Base-by-base conservation (phyloP, 2,888 invertebrate genomes). In the Drosophila monieri region DNA sequence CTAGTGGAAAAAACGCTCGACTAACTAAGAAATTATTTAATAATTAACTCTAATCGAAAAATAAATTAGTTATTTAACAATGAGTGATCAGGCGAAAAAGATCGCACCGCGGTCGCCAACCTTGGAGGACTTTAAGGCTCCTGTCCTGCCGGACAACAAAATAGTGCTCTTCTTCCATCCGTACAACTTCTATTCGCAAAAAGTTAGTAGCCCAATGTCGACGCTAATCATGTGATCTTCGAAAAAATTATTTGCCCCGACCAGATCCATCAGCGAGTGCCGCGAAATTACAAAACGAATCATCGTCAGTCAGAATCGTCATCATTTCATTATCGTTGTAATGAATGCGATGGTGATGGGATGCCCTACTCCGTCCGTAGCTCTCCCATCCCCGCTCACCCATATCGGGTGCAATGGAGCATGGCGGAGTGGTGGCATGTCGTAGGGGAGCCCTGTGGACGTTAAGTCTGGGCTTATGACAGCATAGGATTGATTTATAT, bases 161-260 rank as follows among this genome's bases (percentile, higher is more conserved):
- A 91, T 94, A 65, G 91, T 93, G 73, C 91, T 95, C 3, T 95
- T 95, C 88, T 94, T 94, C 84, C 94, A 95, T 91, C 94, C 94
- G 71, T 95, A 95, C 90, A 95, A 95, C 78, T 95, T 94, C 90
- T 95, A 95, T 89, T 95, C 95, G 35, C 95, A 95, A 93, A 95
- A 95, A 94, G 95, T 95, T 93, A 90, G 90, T 76, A 44, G 15
- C 15, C 32, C 21, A 12, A 12, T 21, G 18, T 9, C 35, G 39
- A 25, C 46, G 3, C 39, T 48, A 62, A 67, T 66, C 62, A 75
- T 66, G 61, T 74, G 71, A 71, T 67, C 47, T 64, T 12, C 27
- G 46, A 47, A 47, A 27, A 49, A 60, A 56, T 23, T 48, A 43
- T 53, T 59, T 62, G 41, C 53, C 30, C 9, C 23, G 37, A 23